These are phyloP conservation scores for Chloebia gouldiae DNA, from an alignment of 2,113 vertebrate species.

Conservation along the genomic window DNA sequence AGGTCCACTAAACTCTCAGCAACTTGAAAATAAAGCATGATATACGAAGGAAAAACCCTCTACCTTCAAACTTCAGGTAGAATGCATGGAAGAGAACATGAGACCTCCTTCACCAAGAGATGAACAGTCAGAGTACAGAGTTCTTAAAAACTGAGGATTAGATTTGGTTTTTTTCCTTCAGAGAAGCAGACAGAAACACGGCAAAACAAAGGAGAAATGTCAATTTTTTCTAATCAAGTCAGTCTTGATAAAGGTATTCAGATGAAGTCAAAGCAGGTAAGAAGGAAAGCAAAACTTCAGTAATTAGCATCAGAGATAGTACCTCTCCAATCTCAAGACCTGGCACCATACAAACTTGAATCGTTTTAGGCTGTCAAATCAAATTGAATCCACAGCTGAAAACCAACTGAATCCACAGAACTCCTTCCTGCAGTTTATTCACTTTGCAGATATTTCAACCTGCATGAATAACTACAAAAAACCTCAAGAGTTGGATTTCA, in stretches of 20 bases:
- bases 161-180: neutral
- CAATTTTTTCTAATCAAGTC: neutral
- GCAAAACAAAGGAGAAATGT: neutral
- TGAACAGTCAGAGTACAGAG: neutral
- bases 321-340: neutral
- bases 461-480: neutral
- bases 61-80: neutral
- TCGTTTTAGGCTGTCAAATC: neutral
- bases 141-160: neutral
- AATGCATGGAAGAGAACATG: neutral
- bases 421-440: neutral
- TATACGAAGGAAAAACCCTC: neutral
- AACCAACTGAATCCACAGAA: neutral
- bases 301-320: neutral
- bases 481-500: neutral
- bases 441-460: neutral
- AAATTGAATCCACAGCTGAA: neutral
- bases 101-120: neutral
- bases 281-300: neutral
- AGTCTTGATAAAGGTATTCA: neutral
- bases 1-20: neutral
- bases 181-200: neutral
- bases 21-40: neutral
- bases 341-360: neutral
- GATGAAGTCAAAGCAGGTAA: neutral